Conservation (phyloP, 2,888 invertebrate genomes). For the Acronicta leporina region DNA sequence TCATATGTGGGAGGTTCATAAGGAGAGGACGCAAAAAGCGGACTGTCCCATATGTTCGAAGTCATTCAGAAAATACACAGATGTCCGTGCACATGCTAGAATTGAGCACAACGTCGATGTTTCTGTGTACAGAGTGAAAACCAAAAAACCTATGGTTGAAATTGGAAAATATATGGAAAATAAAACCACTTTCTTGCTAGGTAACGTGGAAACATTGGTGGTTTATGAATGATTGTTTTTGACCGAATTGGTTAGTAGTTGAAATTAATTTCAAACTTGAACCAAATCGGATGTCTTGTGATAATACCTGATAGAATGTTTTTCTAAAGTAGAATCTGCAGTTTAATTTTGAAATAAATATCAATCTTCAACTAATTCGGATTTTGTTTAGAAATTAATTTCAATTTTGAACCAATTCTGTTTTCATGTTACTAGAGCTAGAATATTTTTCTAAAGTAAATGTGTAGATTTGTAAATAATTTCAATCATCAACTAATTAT, state of each 20-base stretch:
- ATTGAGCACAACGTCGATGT: not conserved
- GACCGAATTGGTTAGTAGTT: not conserved
- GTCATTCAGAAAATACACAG: conserved; percentile 61
- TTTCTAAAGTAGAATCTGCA: no score
- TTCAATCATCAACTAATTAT: no score
- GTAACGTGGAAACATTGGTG: conserved; percentile 16
- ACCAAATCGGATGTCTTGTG: not conserved
- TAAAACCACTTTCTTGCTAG: not conserved
- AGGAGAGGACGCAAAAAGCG: conserved; percentile 55
- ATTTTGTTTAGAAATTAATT: not conserved
- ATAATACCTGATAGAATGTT: no score
- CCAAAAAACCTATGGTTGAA: not conserved
- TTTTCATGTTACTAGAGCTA: no score
- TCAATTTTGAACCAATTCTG: not conserved
- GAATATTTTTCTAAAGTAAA: no score
- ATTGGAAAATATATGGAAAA: not conserved
- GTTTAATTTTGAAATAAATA: not conserved
- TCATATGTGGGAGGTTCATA: conserved; percentile 69
- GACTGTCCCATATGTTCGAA: conserved; percentile 70
- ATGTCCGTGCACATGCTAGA: conserved; percentile 61
- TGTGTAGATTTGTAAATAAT: no score
- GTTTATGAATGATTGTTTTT: conserved; percentile 6
- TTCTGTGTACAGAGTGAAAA: not conserved
- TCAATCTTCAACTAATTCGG: not conserved
- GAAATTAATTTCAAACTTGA: not conserved